Percentiles rank a stretch among this genome's conserved stretches.
phyloP scores from a whole-genome alignment of 1,140 invertebrate genomes.

The Meloidogyne hapla region DNA sequence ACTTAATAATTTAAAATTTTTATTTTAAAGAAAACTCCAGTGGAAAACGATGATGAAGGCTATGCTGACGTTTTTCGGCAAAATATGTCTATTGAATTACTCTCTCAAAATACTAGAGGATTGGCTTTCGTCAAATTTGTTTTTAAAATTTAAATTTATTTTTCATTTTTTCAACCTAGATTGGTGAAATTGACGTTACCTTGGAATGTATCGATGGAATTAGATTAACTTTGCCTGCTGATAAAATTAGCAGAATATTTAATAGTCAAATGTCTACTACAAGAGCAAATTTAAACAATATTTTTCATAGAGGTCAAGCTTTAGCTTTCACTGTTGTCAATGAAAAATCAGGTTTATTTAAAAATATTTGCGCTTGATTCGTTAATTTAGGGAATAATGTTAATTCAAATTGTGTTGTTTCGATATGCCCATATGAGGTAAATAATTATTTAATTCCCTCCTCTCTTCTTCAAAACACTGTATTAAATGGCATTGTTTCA shows the following conservation, averaged over 20 bases:
- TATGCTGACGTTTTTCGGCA: conserved; percentile 51
- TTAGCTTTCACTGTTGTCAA: conserved; percentile 20
- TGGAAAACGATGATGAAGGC: conserved; percentile 34
- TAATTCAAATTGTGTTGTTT: conserved; percentile 39
- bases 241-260: conserved; percentile 44
- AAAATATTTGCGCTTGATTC: background rate
- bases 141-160: background rate
- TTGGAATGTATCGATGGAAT: conserved; percentile 48
- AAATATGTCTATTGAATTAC: conserved; percentile 37
- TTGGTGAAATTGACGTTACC: conserved; percentile 39
- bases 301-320: conserved; percentile 39
- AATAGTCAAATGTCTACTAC: conserved; percentile 30
- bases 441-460: conserved; percentile 52
- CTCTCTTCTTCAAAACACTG: conserved; percentile 37
- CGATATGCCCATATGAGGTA: conserved; percentile 47
- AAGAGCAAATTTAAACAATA: conserved; percentile 48
- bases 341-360: conserved; percentile 2
- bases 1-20: background rate
- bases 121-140: conserved; percentile 53
- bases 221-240: conserved; percentile 38
- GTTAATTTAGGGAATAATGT: conserved; percentile 18
- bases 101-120: conserved; percentile 49
- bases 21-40: conserved; percentile 35
- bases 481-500: conserved; percentile 46
- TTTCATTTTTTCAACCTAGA: conserved; percentile 38